Percentiles rank a stretch among this genome's conserved stretches.
phyloP scores from a whole-genome alignment of 2,888 invertebrate species.

The Allacma fusca region DNA sequence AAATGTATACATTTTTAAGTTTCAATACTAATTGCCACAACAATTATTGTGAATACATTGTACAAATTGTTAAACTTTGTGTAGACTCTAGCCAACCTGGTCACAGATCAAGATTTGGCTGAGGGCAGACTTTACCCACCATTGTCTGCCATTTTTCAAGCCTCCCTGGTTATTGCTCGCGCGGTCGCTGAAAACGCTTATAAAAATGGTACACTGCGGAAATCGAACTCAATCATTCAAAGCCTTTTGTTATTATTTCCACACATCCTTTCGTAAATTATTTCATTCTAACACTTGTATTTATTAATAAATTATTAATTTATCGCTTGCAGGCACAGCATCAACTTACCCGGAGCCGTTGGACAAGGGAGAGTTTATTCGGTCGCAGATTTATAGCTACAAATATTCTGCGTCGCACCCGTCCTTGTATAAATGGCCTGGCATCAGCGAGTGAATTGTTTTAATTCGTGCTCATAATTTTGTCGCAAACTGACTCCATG shows the following conservation, averaged over 20 bases:
- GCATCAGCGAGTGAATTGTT: background rate
- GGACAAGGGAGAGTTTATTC: slow-evolving; percentile 75
- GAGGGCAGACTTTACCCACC: slow-evolving; percentile 94
- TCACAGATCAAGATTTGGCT: slow-evolving; percentile 80
- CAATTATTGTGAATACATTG: background rate
- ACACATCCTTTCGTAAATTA: too few species aligned
- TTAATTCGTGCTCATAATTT: background rate
- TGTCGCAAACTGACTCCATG: too few species aligned
- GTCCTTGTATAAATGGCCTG: slow-evolving; percentile 61
- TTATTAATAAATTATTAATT: too few species aligned
- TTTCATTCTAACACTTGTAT: too few species aligned
- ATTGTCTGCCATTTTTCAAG: slow-evolving; percentile 80
- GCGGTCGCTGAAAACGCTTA: slow-evolving; percentile 89
- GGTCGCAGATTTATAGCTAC: slow-evolving; percentile 78
- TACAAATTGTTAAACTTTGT: slow-evolving; percentile 52
- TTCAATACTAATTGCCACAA: too few species aligned
- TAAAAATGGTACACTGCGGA: slow-evolving; percentile 73
- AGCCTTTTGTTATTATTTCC: too few species aligned
- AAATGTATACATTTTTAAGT: background rate
- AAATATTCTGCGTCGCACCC: slow-evolving; percentile 71
- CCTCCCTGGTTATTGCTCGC: slow-evolving; percentile 89
- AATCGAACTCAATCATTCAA: background rate
- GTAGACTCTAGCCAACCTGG: slow-evolving; percentile 82
- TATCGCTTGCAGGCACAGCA: slow-evolving; percentile 75
- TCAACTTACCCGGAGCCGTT: slow-evolving; percentile 86